Evolutionary conservation across 2,888 invertebrate genomes (phyloP), one percentile per base, ranked within the genome.

Genomic region (Mylabris sibirica): DNA sequence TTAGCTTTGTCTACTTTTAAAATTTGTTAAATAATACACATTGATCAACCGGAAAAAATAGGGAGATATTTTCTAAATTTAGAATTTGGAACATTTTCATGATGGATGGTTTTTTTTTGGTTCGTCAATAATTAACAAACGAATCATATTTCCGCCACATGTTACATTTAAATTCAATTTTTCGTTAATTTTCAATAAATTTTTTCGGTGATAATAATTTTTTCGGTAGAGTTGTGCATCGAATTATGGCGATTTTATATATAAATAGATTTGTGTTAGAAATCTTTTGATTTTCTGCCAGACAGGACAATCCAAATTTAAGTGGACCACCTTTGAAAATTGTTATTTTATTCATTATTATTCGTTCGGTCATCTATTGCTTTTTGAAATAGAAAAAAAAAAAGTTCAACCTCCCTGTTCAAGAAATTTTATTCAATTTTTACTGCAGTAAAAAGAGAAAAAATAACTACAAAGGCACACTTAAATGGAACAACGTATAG

Each of bases 71-170:
- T 17, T 34, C 60, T 60, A 60, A 60, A 35, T 34, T 60, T 60
- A 60, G n/a, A 60, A 60, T 60, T 24, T 60, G 60, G 60, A 60
- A 60, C 60, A 35, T 59, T 22, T 22, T 41, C 41, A n/a, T n/a
- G n/a, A n/a, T 30, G 26, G 26, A 30, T 30, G 26, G 26, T 30
- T 30, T 1, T 30, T 30, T 4, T 30, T 30, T n/a, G n/a, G n/a
- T n/a, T n/a, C n/a, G n/a, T n/a, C 30, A 60, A 60, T 60, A 24
- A 60, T 60, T 60, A 20, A 34, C 11, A 3, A 60, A 60, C 60
- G 26, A 59, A n/a, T 60, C 60, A 60, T 60, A 4, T 60, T 60
- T 60, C 22, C 60, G 17, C 3, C 41, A 41, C n/a, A 41, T 41
- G 14, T n/a, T 11, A 14, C 3, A n/a, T 3, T n/a, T 41, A 41